phyloP scores from a whole-genome alignment of 2,888 invertebrate species.

The Lycia hirtaria region DNA sequence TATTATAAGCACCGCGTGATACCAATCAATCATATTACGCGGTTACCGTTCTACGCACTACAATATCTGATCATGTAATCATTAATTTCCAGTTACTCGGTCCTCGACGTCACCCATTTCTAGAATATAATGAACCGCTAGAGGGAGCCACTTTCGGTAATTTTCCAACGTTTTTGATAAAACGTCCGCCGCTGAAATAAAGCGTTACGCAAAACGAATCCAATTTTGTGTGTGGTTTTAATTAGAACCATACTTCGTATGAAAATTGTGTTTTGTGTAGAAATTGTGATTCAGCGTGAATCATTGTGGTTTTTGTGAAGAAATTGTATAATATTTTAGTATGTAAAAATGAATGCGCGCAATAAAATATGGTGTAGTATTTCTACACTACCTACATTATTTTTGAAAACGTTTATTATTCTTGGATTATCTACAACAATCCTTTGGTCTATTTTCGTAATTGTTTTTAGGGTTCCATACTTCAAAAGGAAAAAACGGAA shows the following conservation, averaged over 20 bases:
- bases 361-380: too few relatives aligned
- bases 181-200: conserved; percentile 13
- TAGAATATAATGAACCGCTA: conserved; percentile 15
- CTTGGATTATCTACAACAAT: too few relatives aligned
- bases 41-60: not conserved
- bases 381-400: too few relatives aligned
- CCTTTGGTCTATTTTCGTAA: too few relatives aligned
- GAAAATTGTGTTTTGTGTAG: not conserved
- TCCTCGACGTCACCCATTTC: not conserved
- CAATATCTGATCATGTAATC: too few relatives aligned
- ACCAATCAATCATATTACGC: too few relatives aligned
- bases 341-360: too few relatives aligned
- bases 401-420: too few relatives aligned
- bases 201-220: conserved; percentile 19
- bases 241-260: conserved; percentile 13
- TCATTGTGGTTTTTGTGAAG: not conserved
- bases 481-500: too few relatives aligned
- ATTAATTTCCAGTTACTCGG: conserved; percentile 15
- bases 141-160: conserved; percentile 16
- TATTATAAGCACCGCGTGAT: too few relatives aligned
- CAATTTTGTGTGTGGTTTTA: conserved; percentile 25
- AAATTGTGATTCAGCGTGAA: not conserved
- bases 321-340: not conserved
- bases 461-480: too few relatives aligned
- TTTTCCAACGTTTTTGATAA: conserved; percentile 23